A percentile compares a stretch with the other conserved stretches of the same genome.
These are phyloP conservation scores for Campoplex nolae DNA, from an alignment of 2,888 invertebrate species.

Conservation along the genomic window DNA sequence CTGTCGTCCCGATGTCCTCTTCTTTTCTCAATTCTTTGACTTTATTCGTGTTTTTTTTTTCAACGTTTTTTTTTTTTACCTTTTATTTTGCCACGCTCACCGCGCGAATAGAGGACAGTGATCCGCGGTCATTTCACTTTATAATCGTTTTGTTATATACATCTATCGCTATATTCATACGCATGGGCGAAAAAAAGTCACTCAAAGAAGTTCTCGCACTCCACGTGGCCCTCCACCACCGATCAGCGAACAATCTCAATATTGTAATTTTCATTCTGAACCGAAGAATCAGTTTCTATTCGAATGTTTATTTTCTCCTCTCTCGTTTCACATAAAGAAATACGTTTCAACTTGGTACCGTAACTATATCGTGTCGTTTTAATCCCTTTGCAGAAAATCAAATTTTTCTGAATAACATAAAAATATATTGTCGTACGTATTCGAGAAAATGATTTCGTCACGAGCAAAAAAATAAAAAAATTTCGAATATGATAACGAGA, in stretches of 20 bases:
- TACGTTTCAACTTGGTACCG: not conserved
- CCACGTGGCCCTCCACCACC: conserved; percentile 45
- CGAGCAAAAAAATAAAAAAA: too few species aligned
- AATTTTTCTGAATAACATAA: too few species aligned
- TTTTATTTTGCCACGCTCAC: conserved; percentile 32
- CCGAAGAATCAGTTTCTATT: conserved; percentile 76
- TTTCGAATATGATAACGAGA: too few species aligned
- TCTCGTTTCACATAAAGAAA: conserved; percentile 19
- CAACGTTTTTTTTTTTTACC: conserved; percentile 28
- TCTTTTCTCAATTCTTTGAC: conserved; percentile 31
- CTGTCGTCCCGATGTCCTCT: conserved; percentile 26
- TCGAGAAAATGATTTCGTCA: too few species aligned
- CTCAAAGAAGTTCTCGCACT: conserved; percentile 59
- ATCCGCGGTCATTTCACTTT: conserved; percentile 80
- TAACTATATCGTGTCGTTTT: not conserved
- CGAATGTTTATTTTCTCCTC: conserved; percentile 72
- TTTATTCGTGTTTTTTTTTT: conserved; percentile 20
- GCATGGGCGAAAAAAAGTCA: conserved; percentile 38
- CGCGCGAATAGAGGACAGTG: conserved; percentile 74
- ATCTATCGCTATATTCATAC: conserved; percentile 4
- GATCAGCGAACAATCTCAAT: conserved; percentile 74
- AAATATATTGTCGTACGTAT: too few species aligned
- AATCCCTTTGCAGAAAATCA: not conserved
- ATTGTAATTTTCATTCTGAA: conserved; percentile 77
- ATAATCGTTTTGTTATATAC: conserved; percentile 73